These are phyloP conservation scores for Zygogramma bicolorata DNA, from an alignment of 2,888 invertebrate genomes.

Conservation along the genomic window DNA sequence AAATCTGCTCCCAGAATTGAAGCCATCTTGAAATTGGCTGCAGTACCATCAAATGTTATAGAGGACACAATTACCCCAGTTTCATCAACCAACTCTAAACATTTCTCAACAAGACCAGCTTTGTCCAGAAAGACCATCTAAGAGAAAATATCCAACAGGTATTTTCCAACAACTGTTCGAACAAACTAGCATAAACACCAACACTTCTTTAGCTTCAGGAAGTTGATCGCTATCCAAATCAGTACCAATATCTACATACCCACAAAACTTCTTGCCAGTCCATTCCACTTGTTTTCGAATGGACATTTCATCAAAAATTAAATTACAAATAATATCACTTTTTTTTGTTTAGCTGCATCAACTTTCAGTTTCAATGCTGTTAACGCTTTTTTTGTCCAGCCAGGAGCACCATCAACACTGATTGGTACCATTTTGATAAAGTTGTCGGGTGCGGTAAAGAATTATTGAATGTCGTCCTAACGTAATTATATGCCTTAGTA, in stretches of 20 bases:
- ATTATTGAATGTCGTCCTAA: conserved; percentile 54
- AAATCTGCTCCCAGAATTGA: conserved; percentile 35
- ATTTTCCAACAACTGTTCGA: conserved; percentile 46
- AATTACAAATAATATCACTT: conserved; percentile 33
- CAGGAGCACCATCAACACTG: conserved; percentile 54
- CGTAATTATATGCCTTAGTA: conserved; percentile 54
- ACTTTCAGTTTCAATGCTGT: conserved; percentile 16
- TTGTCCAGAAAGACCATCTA: conserved; percentile 42
- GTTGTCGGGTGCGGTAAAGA: conserved; percentile 53
- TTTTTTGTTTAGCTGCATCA: conserved; percentile 14
- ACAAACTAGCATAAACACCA: conserved; percentile 46
- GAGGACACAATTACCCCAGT: conserved; percentile 39
- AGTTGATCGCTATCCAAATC: conserved; percentile 46
- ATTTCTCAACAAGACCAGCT: conserved; percentile 41
- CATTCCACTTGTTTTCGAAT: conserved; percentile 48
- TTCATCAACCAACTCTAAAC: conserved; percentile 41
- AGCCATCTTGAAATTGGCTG: conserved; percentile 43
- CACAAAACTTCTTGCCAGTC: conserved; percentile 46
- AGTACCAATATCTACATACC: conserved; percentile 51
- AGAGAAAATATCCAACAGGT: conserved; percentile 48
- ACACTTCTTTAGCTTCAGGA: conserved; percentile 44
- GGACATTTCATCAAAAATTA: conserved; percentile 54
- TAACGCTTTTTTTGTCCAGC: conserved; percentile 29
- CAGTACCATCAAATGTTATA: conserved; percentile 49
- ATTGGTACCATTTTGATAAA: conserved; percentile 55